Base-by-base conservation (phyloP, 2,888 invertebrate genomes). In the Nephrocerus scutellatus region DNA sequence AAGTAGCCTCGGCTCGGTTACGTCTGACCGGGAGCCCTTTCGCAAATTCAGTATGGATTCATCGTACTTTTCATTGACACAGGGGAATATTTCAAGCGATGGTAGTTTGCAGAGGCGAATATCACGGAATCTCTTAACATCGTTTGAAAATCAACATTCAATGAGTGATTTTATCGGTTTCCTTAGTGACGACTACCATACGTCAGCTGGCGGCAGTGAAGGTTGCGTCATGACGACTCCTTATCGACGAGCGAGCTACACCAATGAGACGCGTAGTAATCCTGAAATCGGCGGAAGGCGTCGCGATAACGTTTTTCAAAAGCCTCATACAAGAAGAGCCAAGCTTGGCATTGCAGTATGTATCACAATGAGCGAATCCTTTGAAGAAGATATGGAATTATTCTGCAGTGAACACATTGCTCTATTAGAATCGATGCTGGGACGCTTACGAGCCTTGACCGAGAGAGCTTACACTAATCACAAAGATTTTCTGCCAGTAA, bases 391-490 rank as follows among this genome's bases (percentile, higher is more conserved):
- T 54, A 74, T 84, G 70, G 78, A 84, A 49, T 72, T 77, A 30
- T 82, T 83, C 47, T 77, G 88, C 53, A 77, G 88, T 67, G 86
- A 90, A 49, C 88, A 89, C 56, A 82, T 85, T 33, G 77, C 80
- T 0, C 71, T 85, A 39, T 56, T 88, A 10, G 85, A 86, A 57
- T 75, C 81, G 9, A 73, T 84, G 64, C 67, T 87, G 30, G 80
- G 80, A 59, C 74, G 85, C 16, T 62, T 91, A 36, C 75, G 84
- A 4, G 66, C 76, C 26, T 74, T 76, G 5, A 76, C 82, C 0
- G 75, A 84, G 55, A 66, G 73, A 6, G 84, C 84, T 0, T 83
- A 82, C 38, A 63, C 70, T 41, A 71, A 70, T 49, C 60, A 58
- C 39, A 48, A 62, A 53, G 44, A 43, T 68, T 76, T 64, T 66